These are phyloP conservation scores for Pedionomus torquatus DNA, from an alignment of 2,113 vertebrate species.

Conservation along the genomic window DNA sequence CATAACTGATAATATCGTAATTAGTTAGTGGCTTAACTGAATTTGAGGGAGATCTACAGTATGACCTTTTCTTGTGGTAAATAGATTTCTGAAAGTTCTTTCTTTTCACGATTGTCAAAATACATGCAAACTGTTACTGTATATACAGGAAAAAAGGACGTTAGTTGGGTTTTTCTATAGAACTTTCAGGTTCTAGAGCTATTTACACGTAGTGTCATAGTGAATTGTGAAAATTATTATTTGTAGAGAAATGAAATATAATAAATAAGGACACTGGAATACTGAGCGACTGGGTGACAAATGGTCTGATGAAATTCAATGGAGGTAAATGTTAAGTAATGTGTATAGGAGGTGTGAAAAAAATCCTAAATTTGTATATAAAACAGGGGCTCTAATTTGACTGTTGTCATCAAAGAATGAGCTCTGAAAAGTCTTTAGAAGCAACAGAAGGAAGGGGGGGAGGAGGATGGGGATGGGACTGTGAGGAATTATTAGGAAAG, in stretches of 20 bases:
- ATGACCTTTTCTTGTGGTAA: not conserved
- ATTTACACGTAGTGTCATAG: not conserved
- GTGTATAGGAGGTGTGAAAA: not conserved
- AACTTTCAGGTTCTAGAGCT: not conserved
- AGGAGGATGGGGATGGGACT: no score
- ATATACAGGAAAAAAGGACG: not conserved
- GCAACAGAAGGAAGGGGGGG: accelerated
- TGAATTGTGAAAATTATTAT: not conserved
- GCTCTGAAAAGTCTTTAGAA: not conserved
- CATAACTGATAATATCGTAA: not conserved
- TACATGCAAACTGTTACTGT: not conserved
- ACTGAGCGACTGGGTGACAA: not conserved
- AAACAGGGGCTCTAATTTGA: not conserved
- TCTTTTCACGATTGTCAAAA: not conserved
- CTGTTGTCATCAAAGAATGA: not conserved
- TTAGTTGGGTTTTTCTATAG: not conserved
- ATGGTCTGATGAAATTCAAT: not conserved
- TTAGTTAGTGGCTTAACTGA: not conserved
- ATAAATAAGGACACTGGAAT: not conserved
- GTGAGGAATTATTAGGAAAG: not conserved
- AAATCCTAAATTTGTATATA: not conserved
- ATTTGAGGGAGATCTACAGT: not conserved
- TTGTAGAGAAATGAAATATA: not conserved
- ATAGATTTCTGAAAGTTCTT: not conserved
- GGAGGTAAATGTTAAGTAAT: not conserved